These are phyloP conservation scores for Deroplatys truncata DNA, from an alignment of 2,888 invertebrate species.

Conservation along the genomic window DNA sequence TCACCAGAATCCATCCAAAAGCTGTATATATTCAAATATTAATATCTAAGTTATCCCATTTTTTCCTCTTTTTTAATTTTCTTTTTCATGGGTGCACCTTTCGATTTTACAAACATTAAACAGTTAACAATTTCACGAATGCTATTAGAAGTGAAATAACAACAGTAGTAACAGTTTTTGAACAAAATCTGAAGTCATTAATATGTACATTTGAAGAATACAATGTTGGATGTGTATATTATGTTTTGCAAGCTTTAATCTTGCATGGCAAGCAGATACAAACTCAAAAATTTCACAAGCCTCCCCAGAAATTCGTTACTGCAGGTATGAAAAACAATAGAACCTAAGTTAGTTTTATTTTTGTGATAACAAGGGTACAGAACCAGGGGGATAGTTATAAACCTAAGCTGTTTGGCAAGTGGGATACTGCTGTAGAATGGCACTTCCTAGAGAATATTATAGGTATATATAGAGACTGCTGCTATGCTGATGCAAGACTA, in stretches of 20 bases:
- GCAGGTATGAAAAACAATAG: background rate
- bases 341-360: background rate
- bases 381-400: background rate
- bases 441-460: background rate
- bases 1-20: background rate
- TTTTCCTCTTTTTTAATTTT: background rate
- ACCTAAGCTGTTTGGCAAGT: background rate
- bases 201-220: background rate
- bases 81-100: background rate
- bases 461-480: background rate
- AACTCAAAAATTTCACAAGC: background rate
- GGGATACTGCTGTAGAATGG: background rate
- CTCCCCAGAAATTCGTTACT: background rate
- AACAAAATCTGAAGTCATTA: background rate
- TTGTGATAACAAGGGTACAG: background rate
- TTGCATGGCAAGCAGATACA: background rate
- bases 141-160: background rate
- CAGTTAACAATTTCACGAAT: background rate
- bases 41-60: background rate
- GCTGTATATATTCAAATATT: background rate
- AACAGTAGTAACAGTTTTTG: background rate
- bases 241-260: background rate
- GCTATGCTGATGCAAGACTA: constrained; percentile 17
- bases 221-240: background rate
- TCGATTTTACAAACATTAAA: background rate